Conservation (phyloP, 1,140 invertebrate genomes). For the Drosophila willistoni region DNA sequence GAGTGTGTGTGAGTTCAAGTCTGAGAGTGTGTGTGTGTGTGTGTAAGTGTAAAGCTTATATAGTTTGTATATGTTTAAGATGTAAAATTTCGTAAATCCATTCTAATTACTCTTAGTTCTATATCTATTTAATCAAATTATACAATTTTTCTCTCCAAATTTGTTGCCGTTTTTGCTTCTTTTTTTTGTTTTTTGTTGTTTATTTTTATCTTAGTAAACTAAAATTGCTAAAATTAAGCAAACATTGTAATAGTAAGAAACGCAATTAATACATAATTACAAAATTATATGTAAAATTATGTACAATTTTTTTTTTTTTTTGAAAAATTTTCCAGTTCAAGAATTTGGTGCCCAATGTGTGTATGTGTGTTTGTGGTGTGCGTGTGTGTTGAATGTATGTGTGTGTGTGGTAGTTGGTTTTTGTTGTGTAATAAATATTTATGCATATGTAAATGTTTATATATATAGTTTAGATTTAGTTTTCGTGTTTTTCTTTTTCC, state of each 20-base stretch:
- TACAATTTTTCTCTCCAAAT: constrained; percentile 27
- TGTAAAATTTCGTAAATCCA: constrained; percentile 14
- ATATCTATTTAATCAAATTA: constrained; percentile 41
- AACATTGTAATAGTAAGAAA: constrained; percentile 64
- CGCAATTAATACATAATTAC: constrained; percentile 74
- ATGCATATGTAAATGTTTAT: constrained; percentile 51
- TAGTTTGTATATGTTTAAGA: constrained; percentile 12
- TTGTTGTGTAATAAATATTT: constrained; percentile 66
- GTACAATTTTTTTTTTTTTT: constrained; percentile 50
- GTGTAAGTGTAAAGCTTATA: constrained; percentile 25
- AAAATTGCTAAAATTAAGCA: constrained; percentile 66
- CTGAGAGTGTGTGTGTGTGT: neutral
- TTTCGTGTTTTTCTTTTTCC: constrained; percentile 30
- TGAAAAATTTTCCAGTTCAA: constrained; percentile 43
- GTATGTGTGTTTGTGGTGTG: constrained; percentile 45
- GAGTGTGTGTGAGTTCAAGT: constrained; percentile 5
- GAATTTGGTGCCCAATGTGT: constrained; percentile 61
- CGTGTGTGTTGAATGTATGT: constrained; percentile 38
- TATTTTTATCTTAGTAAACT: constrained; percentile 29
- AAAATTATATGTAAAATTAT: constrained; percentile 77
- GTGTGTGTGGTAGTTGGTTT: constrained; percentile 24
- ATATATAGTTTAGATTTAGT: constrained; percentile 35
- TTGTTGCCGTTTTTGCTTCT: constrained; percentile 12
- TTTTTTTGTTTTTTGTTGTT: constrained; percentile 5
- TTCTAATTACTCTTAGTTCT: constrained; percentile 30